phyloP scores from a whole-genome alignment of 1,140 invertebrate species.

The Drosophila bocki region DNA sequence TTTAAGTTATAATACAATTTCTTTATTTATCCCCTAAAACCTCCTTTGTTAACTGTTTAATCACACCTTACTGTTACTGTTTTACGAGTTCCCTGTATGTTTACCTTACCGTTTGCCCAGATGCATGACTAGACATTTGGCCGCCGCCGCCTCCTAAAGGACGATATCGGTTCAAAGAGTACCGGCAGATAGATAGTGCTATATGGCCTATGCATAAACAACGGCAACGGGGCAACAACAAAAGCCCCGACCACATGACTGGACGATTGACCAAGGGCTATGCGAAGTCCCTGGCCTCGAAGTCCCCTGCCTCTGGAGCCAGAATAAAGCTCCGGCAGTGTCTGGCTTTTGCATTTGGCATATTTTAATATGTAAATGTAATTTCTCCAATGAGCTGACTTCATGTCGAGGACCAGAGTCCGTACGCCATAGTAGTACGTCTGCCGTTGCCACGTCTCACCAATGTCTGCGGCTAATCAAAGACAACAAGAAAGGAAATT shows the following conservation, averaged over 20 bases:
- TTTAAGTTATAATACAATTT: neutral
- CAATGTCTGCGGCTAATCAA: constrained; percentile 72
- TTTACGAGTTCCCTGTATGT: constrained; percentile 13
- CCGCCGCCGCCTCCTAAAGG: constrained; percentile 46
- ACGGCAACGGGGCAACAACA: constrained; percentile 58
- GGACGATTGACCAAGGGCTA: constrained; percentile 68
- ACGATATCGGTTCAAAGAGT: constrained; percentile 20
- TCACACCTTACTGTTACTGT: constrained; percentile 15
- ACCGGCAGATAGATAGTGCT: constrained; percentile 20
- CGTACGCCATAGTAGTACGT: constrained; percentile 3
- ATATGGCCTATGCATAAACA: constrained; percentile 62
- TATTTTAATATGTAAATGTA: constrained; percentile 84
- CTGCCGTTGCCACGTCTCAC: constrained; percentile 23
- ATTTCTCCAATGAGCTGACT: constrained; percentile 80
- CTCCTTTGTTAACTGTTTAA: constrained; percentile 11
- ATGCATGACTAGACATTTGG: constrained; percentile 69
- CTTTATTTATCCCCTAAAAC: neutral
- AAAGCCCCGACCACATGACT: constrained; percentile 60
- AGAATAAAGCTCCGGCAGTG: constrained; percentile 12
- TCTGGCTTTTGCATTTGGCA: constrained; percentile 68
- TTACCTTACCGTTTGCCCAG: constrained; percentile 48
- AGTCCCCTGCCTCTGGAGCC: neutral
- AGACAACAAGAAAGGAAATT: constrained; percentile 37
- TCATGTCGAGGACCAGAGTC: constrained; percentile 20
- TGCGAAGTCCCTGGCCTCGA: constrained; percentile 15